Base-by-base conservation (phyloP, 2,888 invertebrate genomes). In the Carabus problematicus region DNA sequence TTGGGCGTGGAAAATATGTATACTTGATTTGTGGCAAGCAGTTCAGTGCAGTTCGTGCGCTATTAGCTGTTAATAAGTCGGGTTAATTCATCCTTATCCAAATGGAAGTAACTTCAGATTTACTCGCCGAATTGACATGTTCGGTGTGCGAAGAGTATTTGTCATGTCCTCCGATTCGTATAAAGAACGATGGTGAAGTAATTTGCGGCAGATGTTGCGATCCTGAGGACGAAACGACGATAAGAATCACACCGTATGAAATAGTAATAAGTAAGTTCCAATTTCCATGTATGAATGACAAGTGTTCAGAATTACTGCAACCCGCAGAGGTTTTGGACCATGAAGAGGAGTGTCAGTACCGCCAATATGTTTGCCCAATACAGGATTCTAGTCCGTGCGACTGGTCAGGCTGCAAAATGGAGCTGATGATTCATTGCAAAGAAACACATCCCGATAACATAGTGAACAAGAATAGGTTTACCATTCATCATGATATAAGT, bases 281-380 rank as follows among this genome's bases (percentile, higher is more conserved):
- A 29, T 55, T 55, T 18, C 55, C 55, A 18, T 55, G 55, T 29
- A 16, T 19, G 19, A 11, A 55, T 19, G 19, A 55, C 3, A 9
- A 14, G 8, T 55, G 55, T n/a, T 19, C 9, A 3, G n/a, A 9
- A 9, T 16, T 2, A 29, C 4, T 1, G 19, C 14, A 0, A 1
- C 19, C 19, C 9, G n/a, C 8, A 3, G 1, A 4, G 8, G 8
- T 55, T 19, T 19, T 19, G 19, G 1, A n/a, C 7, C 55, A 55
- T 18, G 55, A 55, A 14, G 29, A n/a, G 3, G 29, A 9, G 8
- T 55, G 55, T 8, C 9, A 55, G 0, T 55, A 16, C 19, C 55
- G 55, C n/a, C 18, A 55, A n/a, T 55, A 19, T 6, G 9, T 3
- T 0, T 55, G 55, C 19, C 19, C 19, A n/a, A 0, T 55, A 6